These are phyloP conservation scores for Hyperoplus immaculatus DNA, from an alignment of 2,797 vertebrate species.

Conservation along the genomic window DNA sequence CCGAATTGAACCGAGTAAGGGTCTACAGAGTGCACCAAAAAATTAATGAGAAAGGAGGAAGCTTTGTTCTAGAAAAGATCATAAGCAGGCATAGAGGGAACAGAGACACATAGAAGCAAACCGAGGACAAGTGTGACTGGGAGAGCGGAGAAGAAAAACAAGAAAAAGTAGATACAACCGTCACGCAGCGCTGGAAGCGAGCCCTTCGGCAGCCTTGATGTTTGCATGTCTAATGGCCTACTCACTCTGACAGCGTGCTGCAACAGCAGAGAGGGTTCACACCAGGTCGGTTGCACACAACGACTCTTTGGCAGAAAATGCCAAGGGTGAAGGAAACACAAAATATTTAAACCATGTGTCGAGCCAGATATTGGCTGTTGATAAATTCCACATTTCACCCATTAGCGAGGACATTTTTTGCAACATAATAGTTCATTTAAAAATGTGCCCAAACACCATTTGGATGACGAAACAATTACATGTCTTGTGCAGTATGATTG, in stretches of 20 bases:
- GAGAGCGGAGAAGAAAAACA: constrained; percentile 1
- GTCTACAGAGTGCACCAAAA: constrained; percentile 9
- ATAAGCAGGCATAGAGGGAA: constrained; percentile 31
- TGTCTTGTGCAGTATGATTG: constrained; percentile 6
- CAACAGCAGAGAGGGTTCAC: constrained; percentile 52
- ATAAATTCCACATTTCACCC: constrained; percentile 21
- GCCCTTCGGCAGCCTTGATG: constrained; percentile 51
- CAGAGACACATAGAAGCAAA: constrained; percentile 14
- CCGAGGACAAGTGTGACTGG: constrained; percentile 1
- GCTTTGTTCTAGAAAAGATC: constrained; percentile 9
- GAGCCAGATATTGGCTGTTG: constrained; percentile 10
- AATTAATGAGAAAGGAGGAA: constrained; percentile 15
- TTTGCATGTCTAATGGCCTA: constrained; percentile 55
- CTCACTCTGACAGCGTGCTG: constrained; percentile 52
- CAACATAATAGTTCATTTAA: neutral
- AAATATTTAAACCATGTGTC: constrained; percentile 51
- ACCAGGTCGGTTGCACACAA: constrained; percentile 45
- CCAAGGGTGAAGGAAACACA: constrained; percentile 7
- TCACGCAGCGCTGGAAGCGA: constrained; percentile 28
- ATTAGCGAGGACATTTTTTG: neutral
- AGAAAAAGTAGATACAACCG: constrained; percentile 1
- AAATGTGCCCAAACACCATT: constrained; percentile 11
- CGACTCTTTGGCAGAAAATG: constrained; percentile 27
- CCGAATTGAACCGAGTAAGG: constrained; percentile 26
- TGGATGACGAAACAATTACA: constrained; percentile 42